Conservation (phyloP, 2,888 invertebrate genomes). For the Anaspis maculata region DNA sequence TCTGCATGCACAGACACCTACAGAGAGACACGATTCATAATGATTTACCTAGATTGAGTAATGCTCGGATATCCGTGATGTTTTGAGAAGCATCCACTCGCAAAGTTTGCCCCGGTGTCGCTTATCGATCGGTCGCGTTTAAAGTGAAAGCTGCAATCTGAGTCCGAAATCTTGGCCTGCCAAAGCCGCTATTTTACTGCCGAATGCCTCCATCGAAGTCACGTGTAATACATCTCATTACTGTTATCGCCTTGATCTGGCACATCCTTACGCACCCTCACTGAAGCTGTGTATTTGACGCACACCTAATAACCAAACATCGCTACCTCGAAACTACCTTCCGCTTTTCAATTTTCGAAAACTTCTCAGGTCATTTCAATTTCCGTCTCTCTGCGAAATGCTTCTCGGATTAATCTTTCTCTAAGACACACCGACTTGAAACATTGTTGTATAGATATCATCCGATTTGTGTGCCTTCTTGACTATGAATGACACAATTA, state of each 20-base stretch:
- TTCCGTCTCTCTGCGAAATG: no score
- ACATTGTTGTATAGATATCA: no score
- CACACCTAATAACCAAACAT: constrained; percentile 11
- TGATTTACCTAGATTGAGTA: constrained; percentile 26
- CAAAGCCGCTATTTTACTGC: constrained; percentile 20
- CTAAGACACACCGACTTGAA: no score
- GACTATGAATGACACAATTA: no score
- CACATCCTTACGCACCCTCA: constrained; percentile 13
- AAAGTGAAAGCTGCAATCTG: constrained; percentile 24
- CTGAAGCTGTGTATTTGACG: constrained; percentile 11
- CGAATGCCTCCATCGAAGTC: constrained; percentile 13
- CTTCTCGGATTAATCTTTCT: no score
- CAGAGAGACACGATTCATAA: constrained; percentile 26
- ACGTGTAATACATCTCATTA: constrained; percentile 16
- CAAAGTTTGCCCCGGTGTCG: constrained; percentile 24
- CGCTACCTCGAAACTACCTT: constrained; percentile 6
- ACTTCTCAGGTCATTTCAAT: no score
- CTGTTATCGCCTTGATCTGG: constrained; percentile 12
- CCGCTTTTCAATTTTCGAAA: constrained; percentile 4
- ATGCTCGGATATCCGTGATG: constrained; percentile 23
- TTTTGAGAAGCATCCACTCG: constrained; percentile 24
- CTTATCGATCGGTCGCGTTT: constrained; percentile 26
- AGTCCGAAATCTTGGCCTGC: constrained; percentile 24
- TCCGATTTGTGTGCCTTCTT: no score
- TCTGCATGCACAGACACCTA: no score